Evolutionary conservation across 2,113 vertebrate species (phyloP), one percentile per base, ranked within the genome.

Genomic region (Mobula birostris): DNA sequence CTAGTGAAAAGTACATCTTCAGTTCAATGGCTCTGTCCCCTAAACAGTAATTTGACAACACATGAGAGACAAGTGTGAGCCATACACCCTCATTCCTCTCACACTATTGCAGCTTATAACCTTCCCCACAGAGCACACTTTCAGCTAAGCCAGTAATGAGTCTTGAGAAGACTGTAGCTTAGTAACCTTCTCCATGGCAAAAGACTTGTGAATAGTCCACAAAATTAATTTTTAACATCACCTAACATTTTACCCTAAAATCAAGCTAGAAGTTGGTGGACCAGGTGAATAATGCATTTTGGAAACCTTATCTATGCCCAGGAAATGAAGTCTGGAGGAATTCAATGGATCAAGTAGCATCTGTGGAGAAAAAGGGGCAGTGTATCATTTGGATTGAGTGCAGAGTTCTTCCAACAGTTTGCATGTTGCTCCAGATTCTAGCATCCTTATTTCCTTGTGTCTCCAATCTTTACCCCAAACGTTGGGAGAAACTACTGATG

Each of bases 1-100:
- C 58, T 14, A 87, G 58, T n/a, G 27, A 66, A 66, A 90, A 90
- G 85, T 61, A 87, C 83, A 90, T 32, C 58, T 66, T 90, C 85
- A 90, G 85, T 66, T 90, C n/a, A 90, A 90, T 90, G 32, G 85
- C 85, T 66, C 61, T 32, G 66, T 90, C 85, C 85, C 61, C 85
- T 66, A 66, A 90, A 63, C 61, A 90, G 61, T 61, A 90, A 90
- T 90, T 90, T 90, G 85, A n/a, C 83, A 87, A 63, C 61, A 66
- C 63, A 61, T 17, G 58, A 90, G 58, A 66, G 29, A 90, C 29
- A 66, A 32, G 61, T 90, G 61, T 66, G 29, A 90, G 61, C 85
- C 61, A 90, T 90, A 61, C 85, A 90, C 85, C 3, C n/a, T 66
- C 58, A 90, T 29, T 90, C n/a, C 85, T 66, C 85, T 66, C 21